Percentiles rank a stretch among this genome's conserved stretches.
These are phyloP conservation scores for Drosophila murphyi DNA, from an alignment of 1,140 invertebrate genomes.

Conservation along the genomic window DNA sequence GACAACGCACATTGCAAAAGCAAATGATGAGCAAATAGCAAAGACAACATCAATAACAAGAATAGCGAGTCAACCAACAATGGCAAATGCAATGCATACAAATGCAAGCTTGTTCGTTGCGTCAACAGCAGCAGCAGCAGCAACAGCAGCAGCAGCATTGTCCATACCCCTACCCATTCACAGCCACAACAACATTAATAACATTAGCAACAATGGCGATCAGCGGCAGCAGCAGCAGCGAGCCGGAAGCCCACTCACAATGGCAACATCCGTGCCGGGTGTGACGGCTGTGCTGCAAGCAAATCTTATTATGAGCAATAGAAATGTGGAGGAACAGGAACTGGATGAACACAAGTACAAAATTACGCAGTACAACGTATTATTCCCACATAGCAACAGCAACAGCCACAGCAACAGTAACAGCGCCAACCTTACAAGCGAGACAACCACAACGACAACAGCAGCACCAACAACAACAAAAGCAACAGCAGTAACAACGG, in stretches of 20 bases:
- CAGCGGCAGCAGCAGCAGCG: slow-evolving; percentile 15
- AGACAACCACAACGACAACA: slow-evolving; percentile 9
- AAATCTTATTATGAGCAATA: slow-evolving; percentile 79
- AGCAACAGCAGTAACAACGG: slow-evolving; percentile 30
- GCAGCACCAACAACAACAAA: slow-evolving; percentile 12
- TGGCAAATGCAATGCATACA: slow-evolving; percentile 28
- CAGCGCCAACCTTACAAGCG: too few species aligned
- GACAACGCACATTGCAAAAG: slow-evolving; percentile 67
- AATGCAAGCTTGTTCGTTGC: slow-evolving; percentile 16
- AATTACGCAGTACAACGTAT: slow-evolving; percentile 62
- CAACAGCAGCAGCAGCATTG: slow-evolving; percentile 40
- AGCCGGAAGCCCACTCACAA: slow-evolving; percentile 30
- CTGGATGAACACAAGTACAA: slow-evolving; percentile 56
- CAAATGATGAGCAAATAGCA: slow-evolving; percentile 33
- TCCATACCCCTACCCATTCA: slow-evolving; percentile 5
- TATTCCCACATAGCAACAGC: slow-evolving; percentile 26
- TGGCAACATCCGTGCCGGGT: slow-evolving; percentile 20
- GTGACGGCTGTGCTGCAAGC: slow-evolving; percentile 58
- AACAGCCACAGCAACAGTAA: slow-evolving; percentile 1
- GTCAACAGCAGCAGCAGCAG: slow-evolving; percentile 27
- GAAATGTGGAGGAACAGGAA: slow-evolving; percentile 67
- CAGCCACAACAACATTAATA: slow-evolving; percentile 66
- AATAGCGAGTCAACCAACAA: slow-evolving; percentile 19
- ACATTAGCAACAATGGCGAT: slow-evolving; percentile 71
- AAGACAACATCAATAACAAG: slow-evolving; percentile 11